Base-by-base conservation (phyloP, 1,140 invertebrate genomes). In the Cataglyphis hispanica region DNA sequence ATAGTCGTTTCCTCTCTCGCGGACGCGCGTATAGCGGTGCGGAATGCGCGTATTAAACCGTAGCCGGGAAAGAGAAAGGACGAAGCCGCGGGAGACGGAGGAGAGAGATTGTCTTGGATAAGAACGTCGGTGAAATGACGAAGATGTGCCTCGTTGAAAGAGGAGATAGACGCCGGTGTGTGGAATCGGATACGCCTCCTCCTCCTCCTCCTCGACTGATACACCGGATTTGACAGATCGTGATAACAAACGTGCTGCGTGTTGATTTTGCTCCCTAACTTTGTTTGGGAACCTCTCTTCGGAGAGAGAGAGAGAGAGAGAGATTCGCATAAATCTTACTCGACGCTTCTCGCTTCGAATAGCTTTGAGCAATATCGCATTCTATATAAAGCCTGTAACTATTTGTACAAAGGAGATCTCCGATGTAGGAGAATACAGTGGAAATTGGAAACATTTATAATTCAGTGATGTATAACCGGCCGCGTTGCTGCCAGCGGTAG, bases 81-180 rank as follows among this genome's bases (percentile, higher is more conserved):
- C 43, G 58, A 64, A 25, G 31, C 13, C 22, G n/a, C n/a, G 40
- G 40, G 34, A 53, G 58, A 43, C 6, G 63, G 77, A 84, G 88
- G 70, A 37, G 3, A 53, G 77, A 78, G 88, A 89, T 89, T 58
- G 87, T 72, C 69, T 63, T 8, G 58, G 87, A 87, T 89, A 89
- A 69, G 67, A 43, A 46, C 37, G 16, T 27, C 56, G 58, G 40
- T 56, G 61, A 69, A 69, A 69, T 46, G 72, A 70, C 50, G 50
- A 34, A 4, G 34, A 64, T 11, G 7, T 31, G 63, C 31, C 13
- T 10, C 3, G 34, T 11, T 16, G 50, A 40, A 46, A 11, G 66
- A 60, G 50, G 25, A 31, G 46, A 69, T 11, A 72, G 66, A 67
- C 19, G 25, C 25, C 16, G 3, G 50, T 37, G 22, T 37, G 37